phyloP scores from a whole-genome alignment of 2,888 invertebrate genomes.

The Eledone cirrhosa region DNA sequence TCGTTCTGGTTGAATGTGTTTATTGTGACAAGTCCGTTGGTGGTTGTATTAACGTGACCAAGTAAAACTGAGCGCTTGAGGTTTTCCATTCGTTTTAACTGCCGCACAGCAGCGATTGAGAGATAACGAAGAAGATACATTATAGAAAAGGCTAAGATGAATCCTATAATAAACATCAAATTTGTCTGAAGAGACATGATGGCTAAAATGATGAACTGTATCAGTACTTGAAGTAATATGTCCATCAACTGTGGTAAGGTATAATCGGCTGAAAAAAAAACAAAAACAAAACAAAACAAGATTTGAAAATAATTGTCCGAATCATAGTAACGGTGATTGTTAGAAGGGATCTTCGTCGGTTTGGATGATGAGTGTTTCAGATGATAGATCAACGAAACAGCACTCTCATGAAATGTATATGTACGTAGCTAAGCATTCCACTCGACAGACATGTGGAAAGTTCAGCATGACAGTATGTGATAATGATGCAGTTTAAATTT shows the following conservation, averaged over 20 bases:
- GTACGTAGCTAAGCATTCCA: too few relatives aligned
- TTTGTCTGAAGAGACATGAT: slow-evolving; percentile 35
- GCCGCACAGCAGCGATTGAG: slow-evolving; percentile 62
- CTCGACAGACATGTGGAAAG: too few relatives aligned
- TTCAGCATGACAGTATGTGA: too few relatives aligned
- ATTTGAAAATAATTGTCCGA: too few relatives aligned
- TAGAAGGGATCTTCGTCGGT: too few relatives aligned
- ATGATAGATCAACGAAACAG: too few relatives aligned
- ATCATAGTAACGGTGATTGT: too few relatives aligned
- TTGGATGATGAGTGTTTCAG: too few relatives aligned
- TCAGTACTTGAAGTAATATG: slow-evolving; percentile 36
- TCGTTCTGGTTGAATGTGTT: slow-evolving; percentile 72
- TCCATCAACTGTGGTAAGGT: slow-evolving; percentile 43
- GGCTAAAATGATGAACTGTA: slow-evolving; percentile 37
- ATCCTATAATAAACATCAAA: slow-evolving; percentile 43
- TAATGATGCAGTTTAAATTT: too few relatives aligned
- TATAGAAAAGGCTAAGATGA: slow-evolving; percentile 58
- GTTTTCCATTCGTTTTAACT: slow-evolving; percentile 68
- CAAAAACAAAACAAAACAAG: too few relatives aligned
- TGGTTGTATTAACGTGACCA: slow-evolving; percentile 71
- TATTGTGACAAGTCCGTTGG: slow-evolving; percentile 72
- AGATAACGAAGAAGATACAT: slow-evolving; percentile 62
- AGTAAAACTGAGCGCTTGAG: slow-evolving; percentile 72
- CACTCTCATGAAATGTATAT: too few relatives aligned
- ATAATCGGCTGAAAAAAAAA: slow-evolving; percentile 42